Conservation (phyloP, 2,888 invertebrate genomes). For the Tholera decimalis region DNA sequence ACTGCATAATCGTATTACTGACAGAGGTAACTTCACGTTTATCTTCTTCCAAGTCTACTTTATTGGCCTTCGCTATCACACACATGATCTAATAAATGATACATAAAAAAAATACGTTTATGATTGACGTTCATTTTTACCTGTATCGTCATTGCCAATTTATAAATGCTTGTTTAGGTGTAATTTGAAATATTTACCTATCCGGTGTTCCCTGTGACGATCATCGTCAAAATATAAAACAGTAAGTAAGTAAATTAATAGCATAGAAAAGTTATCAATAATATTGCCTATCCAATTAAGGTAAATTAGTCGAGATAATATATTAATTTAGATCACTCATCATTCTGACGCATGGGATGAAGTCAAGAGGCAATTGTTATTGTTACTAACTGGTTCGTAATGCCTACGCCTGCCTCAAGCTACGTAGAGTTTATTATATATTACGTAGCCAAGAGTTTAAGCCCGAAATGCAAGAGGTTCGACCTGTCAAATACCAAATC, state of each 20-base stretch:
- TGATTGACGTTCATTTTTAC: neutral
- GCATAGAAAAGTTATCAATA: neutral
- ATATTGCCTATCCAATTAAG: neutral
- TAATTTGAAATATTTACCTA: neutral
- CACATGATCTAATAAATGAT: too few species aligned
- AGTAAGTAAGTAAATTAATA: neutral
- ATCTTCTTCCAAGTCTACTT: too few species aligned
- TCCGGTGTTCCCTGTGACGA: conserved; percentile 1
- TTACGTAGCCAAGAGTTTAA: too few species aligned
- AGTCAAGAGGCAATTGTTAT: too few species aligned
- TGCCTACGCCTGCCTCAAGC: too few species aligned
- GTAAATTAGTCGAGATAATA: conserved; percentile 4
- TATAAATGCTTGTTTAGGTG: conserved; percentile 2
- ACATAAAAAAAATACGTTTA: conserved; percentile 2
- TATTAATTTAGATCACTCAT: conserved; percentile 28
- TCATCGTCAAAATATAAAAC: neutral
- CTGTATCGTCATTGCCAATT: conserved; percentile 13
- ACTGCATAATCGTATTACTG: too few species aligned
- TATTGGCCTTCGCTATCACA: too few species aligned
- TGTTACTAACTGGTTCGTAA: too few species aligned
- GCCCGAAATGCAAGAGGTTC: too few species aligned
- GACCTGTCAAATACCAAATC: too few species aligned
- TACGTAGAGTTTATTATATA: too few species aligned
- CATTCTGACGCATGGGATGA: neutral
- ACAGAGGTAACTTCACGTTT: too few species aligned